Evolutionary conservation across 2,797 vertebrate genomes (phyloP).

Genomic region (Lycodopsis pacificus): DNA sequence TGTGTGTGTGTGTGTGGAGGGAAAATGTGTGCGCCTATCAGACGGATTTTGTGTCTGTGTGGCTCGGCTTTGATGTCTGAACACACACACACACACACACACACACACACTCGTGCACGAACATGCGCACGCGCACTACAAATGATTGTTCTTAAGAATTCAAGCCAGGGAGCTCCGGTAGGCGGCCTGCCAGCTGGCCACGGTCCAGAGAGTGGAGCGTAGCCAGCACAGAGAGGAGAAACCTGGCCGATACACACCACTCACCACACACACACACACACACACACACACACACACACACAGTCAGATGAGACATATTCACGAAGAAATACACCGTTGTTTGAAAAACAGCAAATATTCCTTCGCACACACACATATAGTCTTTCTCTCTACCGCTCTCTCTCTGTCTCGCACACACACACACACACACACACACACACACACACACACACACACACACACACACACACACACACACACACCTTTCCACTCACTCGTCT

Average conservation of each 20-base stretch:
- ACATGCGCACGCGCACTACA: slow-evolving; percentile 73
- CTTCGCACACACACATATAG: background rate
- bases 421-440: background rate
- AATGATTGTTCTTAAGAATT: slow-evolving; percentile 87
- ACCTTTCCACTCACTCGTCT: background rate
- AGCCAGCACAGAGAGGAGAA: slow-evolving; percentile 77
- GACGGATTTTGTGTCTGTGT: slow-evolving; percentile 74
- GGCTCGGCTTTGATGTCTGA: slow-evolving; percentile 76
- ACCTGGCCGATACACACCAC: slow-evolving; percentile 67
- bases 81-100: slow-evolving; percentile 58
- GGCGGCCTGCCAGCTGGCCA: slow-evolving; percentile 92
- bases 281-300: slow-evolving; percentile 43
- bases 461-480: background rate
- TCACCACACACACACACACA: slow-evolving; percentile 31
- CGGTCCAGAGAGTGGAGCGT: slow-evolving; percentile 87
- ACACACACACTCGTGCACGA: slow-evolving; percentile 42
- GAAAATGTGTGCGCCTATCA: slow-evolving; percentile 60
- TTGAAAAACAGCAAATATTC: slow-evolving; percentile 43
- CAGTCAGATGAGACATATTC: slow-evolving; percentile 50
- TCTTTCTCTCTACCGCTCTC: too few relatives aligned
- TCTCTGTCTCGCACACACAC: background rate
- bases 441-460: too few relatives aligned
- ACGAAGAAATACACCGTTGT: slow-evolving; percentile 47
- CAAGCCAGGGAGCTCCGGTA: slow-evolving; percentile 86
- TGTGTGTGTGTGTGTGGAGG: slow-evolving; percentile 30